Base-by-base conservation (phyloP, 2,113 vertebrate species). In the Neodon shergylaensis region DNA sequence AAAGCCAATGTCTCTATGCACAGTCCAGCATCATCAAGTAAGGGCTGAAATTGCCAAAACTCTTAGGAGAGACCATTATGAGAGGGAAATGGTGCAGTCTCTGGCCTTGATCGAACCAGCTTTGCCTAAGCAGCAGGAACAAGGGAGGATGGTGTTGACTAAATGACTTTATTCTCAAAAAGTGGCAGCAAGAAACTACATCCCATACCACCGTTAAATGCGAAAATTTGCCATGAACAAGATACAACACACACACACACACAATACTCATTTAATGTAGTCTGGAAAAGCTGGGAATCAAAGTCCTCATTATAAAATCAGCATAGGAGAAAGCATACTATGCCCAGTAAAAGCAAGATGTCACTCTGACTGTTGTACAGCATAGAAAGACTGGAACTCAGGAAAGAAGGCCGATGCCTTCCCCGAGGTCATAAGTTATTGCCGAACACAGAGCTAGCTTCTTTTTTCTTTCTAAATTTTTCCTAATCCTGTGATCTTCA, bases 251-350 rank as follows among this genome's bases (percentile, higher is more conserved):
- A 44, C 73, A 74, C 11, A 49, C 76, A 77, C 44, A 77, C 44
- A 78, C 14, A 26, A 65, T 36, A 58, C 39, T 66, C 19, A 58
- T 65, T 58, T 76, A 92, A 36, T 36, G 16, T 24, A 87, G n/a
- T 14, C 88, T 91, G 78, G 73, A 13, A 70, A 94, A 94, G 24
- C 66, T 0, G 13, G 88, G 58, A 83, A 92, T 42, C 44, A 65
- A 82, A 92, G 42, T 33, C n/a, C 14, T 90, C n/a, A 54, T 88
- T 96, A 68, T 86, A 44, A 92, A 95, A 95, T 96, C 58, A 74
- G 10, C 21, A 31, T 65, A 92, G 65, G 65, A 95, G 83, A 92
- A 95, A 97, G 94, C 83, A 94, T 63, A 93, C 95, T 96, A 87
- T 76, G 63, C 44, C 68, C 94, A 58, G 65, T 83, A 81, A 91